Base-by-base conservation (phyloP, 1,140 invertebrate genomes). In the Panagrolaimus sp. region DNA sequence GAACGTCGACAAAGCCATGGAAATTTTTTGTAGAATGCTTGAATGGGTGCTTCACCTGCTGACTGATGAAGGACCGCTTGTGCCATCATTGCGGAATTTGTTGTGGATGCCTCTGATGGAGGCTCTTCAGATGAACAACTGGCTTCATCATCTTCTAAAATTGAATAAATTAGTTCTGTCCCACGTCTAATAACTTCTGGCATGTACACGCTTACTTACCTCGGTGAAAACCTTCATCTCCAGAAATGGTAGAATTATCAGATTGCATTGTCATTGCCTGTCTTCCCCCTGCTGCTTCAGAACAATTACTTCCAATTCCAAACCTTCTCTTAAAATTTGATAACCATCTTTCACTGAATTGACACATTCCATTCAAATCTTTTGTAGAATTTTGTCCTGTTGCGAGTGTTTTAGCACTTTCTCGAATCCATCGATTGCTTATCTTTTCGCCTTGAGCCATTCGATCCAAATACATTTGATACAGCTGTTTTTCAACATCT, bases 341-440 rank as follows among this genome's bases (percentile, higher is more conserved):
- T 20, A 78, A 68, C 76, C 76, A 78, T 53, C 76, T 45, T 57
- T 78, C 76, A 46, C 65, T 70, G 67, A 78, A 78, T 68, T 78
- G 76, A 27, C 76, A 77, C 67, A 70, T 73, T 48, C 63, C 64
- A 25, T 31, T 14, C 25, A 64, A 27, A 23, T 63, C 38, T 64
- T 76, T 47, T 11, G 57, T 67, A 43, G 63, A 44, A 8, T 20
- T 44, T n/a, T 64, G 73, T 63, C 73, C 74, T 38, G 71, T 38
- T 13, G 76, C 76, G 27, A 78, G 66, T 14, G 63, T 68, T 13
- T 64, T 57, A 1, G 77, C 76, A 5, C 71, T 74, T 25, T 78
- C 76, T 13, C 76, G 67, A 42, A 78, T 67, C 76, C 76, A 78
- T 63, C 68, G 48, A 47, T 78, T 78, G 27, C 69, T 61, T 0